These are phyloP conservation scores for Heliconius hermathena DNA, from an alignment of 1,140 invertebrate genomes.

Conservation along the genomic window DNA sequence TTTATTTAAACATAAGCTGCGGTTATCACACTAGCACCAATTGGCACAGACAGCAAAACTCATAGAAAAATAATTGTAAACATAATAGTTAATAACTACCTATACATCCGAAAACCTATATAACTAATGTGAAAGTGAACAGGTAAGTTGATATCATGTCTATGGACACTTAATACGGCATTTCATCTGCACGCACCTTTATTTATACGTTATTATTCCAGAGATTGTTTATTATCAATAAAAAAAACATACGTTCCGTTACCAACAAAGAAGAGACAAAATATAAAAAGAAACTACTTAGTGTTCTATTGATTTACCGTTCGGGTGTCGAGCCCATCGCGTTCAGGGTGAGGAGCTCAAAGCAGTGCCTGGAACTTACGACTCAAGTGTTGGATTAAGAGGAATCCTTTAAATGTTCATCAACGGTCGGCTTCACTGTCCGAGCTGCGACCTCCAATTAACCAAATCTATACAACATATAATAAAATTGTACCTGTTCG, in stretches of 20 bases:
- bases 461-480: no score
- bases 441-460: no score
- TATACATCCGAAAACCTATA: background rate
- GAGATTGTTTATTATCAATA: background rate
- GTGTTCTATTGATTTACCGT: no score
- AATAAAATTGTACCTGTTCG: no score
- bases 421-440: no score
- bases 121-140: background rate
- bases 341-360: no score
- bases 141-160: slow-evolving; percentile 1
- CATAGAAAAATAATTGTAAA: background rate
- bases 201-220: background rate
- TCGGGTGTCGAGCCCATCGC: no score
- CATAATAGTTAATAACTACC: background rate
- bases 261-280: no score
- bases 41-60: background rate
- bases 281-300: no score
- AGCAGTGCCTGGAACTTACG: no score
- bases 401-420: no score
- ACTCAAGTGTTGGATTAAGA: no score
- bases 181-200: background rate
- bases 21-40: background rate
- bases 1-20: background rate
- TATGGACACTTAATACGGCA: background rate
- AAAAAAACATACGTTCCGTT: background rate